A percentile compares a stretch with the other conserved stretches of the same genome.
Evolutionary conservation across 2,797 vertebrate genomes (phyloP).

Genomic region (Acipenser ruthenus): DNA sequence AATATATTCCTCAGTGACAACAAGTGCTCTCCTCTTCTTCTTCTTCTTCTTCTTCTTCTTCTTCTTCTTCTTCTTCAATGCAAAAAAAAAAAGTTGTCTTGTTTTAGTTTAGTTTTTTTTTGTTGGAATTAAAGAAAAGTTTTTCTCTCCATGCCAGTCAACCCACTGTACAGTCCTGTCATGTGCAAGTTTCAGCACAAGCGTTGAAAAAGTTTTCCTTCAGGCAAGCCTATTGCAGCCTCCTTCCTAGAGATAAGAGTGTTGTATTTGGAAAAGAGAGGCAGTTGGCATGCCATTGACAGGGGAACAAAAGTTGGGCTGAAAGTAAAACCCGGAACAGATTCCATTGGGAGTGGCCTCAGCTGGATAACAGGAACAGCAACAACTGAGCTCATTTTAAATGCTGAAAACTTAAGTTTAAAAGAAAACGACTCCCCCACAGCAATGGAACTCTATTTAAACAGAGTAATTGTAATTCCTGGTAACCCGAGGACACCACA

Average conservation of each 20-base stretch:
- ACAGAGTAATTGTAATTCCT: too few species aligned
- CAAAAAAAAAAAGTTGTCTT: background rate
- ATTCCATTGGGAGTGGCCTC: constrained; percentile 32
- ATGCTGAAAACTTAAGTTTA: too few species aligned
- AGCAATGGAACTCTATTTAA: too few species aligned
- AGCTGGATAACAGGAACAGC: background rate
- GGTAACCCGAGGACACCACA: too few species aligned
- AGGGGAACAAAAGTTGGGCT: constrained; percentile 51
- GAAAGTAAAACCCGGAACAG: constrained; percentile 65
- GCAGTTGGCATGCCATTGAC: constrained; percentile 37
- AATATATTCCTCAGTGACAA: constrained; percentile 24
- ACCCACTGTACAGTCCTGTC: background rate
- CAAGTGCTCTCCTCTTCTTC: constrained; percentile 32
- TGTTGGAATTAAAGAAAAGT: constrained; percentile 57
- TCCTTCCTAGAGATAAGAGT: constrained; percentile 44
- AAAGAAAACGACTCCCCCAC: too few species aligned
- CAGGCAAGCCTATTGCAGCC: constrained; percentile 29
- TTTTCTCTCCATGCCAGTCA: constrained; percentile 31
- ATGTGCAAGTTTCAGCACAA: constrained; percentile 17
- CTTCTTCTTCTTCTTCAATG: constrained; percentile 4
- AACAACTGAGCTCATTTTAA: background rate
- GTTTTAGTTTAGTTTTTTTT: background rate
- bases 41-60: background rate
- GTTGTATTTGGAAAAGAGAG: constrained; percentile 31
- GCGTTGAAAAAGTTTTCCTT: constrained; percentile 24